Evolutionary conservation across 1,140 invertebrate genomes (phyloP).

Genomic region (Drosophila ambigua): DNA sequence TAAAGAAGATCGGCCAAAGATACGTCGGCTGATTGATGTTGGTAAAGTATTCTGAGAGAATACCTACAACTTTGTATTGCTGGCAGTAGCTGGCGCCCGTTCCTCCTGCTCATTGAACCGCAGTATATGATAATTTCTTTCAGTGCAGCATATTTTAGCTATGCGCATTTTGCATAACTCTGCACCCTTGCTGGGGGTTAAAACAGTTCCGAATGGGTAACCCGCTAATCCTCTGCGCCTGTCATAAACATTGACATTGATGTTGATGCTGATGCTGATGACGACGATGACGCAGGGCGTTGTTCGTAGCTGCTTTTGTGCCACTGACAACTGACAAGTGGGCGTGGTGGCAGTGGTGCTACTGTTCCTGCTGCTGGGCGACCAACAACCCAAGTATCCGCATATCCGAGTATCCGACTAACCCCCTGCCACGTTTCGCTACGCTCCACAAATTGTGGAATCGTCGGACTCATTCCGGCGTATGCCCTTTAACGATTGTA

Average conservation of each 20-base stretch:
- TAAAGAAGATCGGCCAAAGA: too few species aligned
- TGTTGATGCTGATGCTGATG: constrained; percentile 58
- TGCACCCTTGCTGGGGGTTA: constrained; percentile 31
- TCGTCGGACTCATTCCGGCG: constrained; percentile 68
- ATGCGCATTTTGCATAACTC: constrained; percentile 46
- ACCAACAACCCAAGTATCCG: constrained; percentile 50
- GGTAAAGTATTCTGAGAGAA: too few species aligned
- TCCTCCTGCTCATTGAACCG: constrained; percentile 25
- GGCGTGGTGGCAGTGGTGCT: constrained; percentile 42
- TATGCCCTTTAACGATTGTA: constrained; percentile 80
- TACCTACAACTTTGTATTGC: too few species aligned
- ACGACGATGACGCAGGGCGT: constrained; percentile 24
- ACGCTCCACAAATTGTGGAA: constrained; percentile 63
- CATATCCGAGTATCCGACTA: constrained; percentile 34
- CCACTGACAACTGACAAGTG: constrained; percentile 75
- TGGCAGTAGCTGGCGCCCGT: too few species aligned
- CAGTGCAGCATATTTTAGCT: constrained; percentile 30
- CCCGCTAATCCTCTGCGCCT: constrained; percentile 77
- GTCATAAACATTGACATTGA: constrained; percentile 81
- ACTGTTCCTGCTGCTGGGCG: constrained; percentile 3
- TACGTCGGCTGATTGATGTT: too few species aligned
- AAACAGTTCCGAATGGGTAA: constrained; percentile 72
- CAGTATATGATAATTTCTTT: constrained; percentile 35
- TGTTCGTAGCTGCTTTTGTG: constrained; percentile 51
- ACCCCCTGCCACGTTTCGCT: constrained; percentile 42